A percentile compares a stretch with the other conserved stretches of the same genome.
These are phyloP conservation scores for Ivindomyrus marchei DNA, from an alignment of 2,113 vertebrate genomes.

Conservation along the genomic window DNA sequence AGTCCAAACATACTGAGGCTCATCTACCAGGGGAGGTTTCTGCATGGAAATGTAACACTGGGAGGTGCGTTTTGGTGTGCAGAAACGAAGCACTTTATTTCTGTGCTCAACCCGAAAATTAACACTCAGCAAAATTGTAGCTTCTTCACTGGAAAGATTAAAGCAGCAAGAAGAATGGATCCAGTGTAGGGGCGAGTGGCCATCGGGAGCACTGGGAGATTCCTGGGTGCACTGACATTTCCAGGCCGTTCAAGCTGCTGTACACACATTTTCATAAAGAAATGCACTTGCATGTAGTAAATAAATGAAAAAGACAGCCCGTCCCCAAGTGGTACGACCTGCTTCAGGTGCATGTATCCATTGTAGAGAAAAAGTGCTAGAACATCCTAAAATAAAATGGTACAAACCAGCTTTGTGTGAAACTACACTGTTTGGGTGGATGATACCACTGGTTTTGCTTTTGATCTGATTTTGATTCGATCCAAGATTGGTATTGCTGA, in stretches of 20 bases:
- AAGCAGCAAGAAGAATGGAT: not conserved
- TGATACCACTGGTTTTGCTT: not conserved
- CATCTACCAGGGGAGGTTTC: slow-evolving; percentile 98
- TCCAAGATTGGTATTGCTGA: not conserved
- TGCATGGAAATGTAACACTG: slow-evolving; percentile 96
- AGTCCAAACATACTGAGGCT: slow-evolving; percentile 93
- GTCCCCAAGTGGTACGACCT: not conserved
- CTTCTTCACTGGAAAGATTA: not conserved
- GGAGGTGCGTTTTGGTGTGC: slow-evolving; percentile 69
- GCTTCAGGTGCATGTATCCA: not conserved
- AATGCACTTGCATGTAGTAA: not conserved
- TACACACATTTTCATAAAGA: not conserved
- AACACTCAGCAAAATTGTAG: not conserved
- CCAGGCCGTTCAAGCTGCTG: not conserved
- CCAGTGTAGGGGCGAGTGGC: not conserved
- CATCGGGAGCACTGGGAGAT: not conserved
- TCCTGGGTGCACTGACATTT: not conserved
- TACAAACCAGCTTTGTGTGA: not conserved
- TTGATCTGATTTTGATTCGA: not conserved
- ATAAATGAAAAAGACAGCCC: not conserved
- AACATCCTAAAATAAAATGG: not conserved
- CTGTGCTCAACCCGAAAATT: not conserved
- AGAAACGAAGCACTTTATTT: not conserved
- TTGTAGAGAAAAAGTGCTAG: not conserved
- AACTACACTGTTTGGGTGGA: not conserved